These are phyloP conservation scores for Drosophila melanosoma DNA, from an alignment of 2,888 invertebrate species.

Conservation along the genomic window DNA sequence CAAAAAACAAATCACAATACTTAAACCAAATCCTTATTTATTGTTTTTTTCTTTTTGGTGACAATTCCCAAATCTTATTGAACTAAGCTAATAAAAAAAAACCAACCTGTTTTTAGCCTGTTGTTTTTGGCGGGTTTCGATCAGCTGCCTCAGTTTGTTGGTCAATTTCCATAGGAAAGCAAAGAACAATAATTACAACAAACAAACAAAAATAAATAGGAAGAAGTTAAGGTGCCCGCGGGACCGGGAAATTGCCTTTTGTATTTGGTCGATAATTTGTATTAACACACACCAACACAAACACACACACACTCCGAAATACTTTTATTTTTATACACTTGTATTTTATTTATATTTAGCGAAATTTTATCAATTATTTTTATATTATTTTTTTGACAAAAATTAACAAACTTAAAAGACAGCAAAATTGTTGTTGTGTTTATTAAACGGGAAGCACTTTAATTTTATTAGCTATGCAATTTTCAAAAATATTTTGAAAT, in stretches of 20 bases:
- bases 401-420: background rate
- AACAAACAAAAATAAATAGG: constrained; percentile 9
- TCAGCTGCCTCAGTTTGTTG: constrained; percentile 27
- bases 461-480: background rate
- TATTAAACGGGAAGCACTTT: background rate
- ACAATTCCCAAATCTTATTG: constrained; percentile 46
- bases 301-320: constrained; percentile 13
- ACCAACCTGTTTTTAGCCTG: constrained; percentile 55
- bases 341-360: constrained; percentile 55
- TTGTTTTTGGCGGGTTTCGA: background rate
- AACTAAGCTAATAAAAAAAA: constrained; percentile 37
- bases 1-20: constrained; percentile 1
- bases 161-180: constrained; percentile 65
- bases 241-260: constrained; percentile 43
- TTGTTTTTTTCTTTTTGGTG: background rate
- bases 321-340: constrained; percentile 40
- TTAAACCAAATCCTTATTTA: constrained; percentile 5
- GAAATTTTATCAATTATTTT: background rate
- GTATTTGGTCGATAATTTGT: constrained; percentile 75
- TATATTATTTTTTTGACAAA: background rate
- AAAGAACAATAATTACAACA: constrained; percentile 23
- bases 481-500: constrained; percentile 3
- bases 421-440: background rate
- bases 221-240: constrained; percentile 51
- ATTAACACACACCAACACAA: constrained; percentile 36